A percentile compares a stretch with the other conserved stretches of the same genome.
Conservation (phyloP, 2,797 vertebrate species). For the Natrix natrix region DNA sequence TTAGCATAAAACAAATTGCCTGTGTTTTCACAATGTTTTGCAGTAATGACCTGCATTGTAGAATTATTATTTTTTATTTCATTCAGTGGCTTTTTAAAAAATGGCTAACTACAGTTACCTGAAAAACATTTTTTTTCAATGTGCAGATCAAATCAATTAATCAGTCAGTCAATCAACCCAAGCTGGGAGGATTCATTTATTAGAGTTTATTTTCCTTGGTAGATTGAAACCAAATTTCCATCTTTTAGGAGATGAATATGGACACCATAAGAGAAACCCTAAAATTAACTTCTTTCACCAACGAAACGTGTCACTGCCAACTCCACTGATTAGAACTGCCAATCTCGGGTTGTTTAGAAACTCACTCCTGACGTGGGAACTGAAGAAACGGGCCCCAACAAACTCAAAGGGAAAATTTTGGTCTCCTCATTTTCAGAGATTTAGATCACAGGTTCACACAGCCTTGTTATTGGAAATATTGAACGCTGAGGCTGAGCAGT, state of each 20-base stretch:
- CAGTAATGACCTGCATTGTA: background rate
- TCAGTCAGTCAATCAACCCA: constrained; percentile 13
- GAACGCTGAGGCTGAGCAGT: constrained; percentile 45
- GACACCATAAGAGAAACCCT: constrained; percentile 22
- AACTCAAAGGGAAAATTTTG: constrained; percentile 22
- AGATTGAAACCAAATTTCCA: background rate
- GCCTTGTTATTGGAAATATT: constrained; percentile 61
- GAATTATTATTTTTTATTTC: background rate
- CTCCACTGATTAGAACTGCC: constrained; percentile 18
- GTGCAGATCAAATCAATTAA: background rate
- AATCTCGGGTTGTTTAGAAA: constrained; percentile 11
- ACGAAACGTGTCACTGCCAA: background rate
- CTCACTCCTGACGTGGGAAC: background rate
- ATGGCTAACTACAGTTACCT: background rate
- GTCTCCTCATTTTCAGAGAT: constrained; percentile 26
- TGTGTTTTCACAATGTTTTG: background rate
- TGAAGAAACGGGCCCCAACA: constrained; percentile 14
- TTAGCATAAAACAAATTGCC: background rate
- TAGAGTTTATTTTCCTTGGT: background rate
- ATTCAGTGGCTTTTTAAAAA: background rate
- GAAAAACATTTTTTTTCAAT: constrained; percentile 29
- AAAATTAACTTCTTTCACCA: background rate
- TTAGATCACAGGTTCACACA: constrained; percentile 21
- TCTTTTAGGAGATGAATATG: background rate
- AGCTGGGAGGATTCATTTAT: constrained; percentile 2